Evolutionary conservation across 2,797 vertebrate genomes (phyloP), one percentile per base, ranked within the genome.

Genomic region (Falco concolor): DNA sequence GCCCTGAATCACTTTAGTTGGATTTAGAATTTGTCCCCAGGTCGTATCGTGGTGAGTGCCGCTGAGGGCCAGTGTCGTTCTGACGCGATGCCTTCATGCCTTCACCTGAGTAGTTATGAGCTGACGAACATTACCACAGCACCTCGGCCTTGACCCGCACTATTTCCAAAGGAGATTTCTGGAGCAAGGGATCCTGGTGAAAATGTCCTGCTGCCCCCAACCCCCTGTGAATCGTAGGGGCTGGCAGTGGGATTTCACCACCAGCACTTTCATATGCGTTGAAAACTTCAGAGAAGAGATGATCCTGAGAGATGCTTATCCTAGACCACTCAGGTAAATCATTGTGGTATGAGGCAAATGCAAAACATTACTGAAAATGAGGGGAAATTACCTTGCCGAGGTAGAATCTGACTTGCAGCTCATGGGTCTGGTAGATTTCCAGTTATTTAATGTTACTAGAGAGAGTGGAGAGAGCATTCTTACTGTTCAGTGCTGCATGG

Each of bases 281-380:
- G 90, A 84, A 89, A 96, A 80, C 95, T 95, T 85, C 92, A 64
- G 80, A 84, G 92, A 94, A 95, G 94, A 93, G 74, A 76, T 88
- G 88, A 68, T 74, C 52, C 84, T 28, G 16, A 93, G 80, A 84
- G 89, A 83, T 91, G 82, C 54, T 96, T 89, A 17, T 70, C 86
- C 74, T 68, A 89, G 57, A 75, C 65, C 16, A 7, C 42, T 77
- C 90, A 89, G 95, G 94, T 90, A 93, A 91, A 94, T 94, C 89
- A 75, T 73, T 20, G 0, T 61, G 89, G 18, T 56, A 17, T 57
- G 63, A 96, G 69, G 65, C 86, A 88, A 79, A 3, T 63, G 59
- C 72, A 77, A 92, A 95, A 44, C 57, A 0, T 42, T 30, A 2
- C 21, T 83, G 88, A 40, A 91, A 85, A 64, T 40, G 28, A 93